These are phyloP conservation scores for Lonchura striata DNA, from an alignment of 2,113 vertebrate species.

Conservation along the genomic window DNA sequence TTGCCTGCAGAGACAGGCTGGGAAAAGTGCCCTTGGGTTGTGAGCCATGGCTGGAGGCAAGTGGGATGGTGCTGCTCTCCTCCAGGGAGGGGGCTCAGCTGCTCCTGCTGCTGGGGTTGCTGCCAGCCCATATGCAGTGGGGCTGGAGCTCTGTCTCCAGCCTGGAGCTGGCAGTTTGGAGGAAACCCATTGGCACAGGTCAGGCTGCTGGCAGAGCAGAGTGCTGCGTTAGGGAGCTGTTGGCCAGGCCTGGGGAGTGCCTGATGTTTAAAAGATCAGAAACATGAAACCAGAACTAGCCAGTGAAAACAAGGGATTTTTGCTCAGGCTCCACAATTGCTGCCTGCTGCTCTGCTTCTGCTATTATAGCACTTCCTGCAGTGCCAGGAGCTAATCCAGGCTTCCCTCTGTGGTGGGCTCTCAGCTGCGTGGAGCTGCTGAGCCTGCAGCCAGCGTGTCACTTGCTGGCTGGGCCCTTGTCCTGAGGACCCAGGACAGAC, in stretches of 20 bases:
- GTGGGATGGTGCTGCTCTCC: not conserved
- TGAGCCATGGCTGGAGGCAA: not conserved
- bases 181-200: slow-evolving; percentile 26
- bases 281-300: slow-evolving; percentile 69
- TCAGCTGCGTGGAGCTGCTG: slow-evolving; percentile 10
- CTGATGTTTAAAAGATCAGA: slow-evolving; percentile 70
- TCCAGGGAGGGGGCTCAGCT: not conserved
- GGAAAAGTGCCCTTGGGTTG: not conserved
- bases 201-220: slow-evolving; percentile 31
- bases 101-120: not conserved
- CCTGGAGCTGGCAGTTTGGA: slow-evolving; percentile 25
- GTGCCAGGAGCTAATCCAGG: slow-evolving; percentile 60
- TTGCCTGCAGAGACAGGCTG: not conserved
- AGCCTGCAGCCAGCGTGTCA: not conserved
- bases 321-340: slow-evolving; percentile 61
- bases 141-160: not conserved
- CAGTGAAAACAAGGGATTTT: slow-evolving; percentile 67
- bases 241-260: slow-evolving; percentile 12
- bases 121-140: not conserved
- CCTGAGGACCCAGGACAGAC: not conserved
- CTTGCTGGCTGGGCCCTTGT: not conserved
- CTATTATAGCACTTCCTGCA: slow-evolving; percentile 54
- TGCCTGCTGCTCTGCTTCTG: slow-evolving; percentile 68
- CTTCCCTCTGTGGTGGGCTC: slow-evolving; percentile 46
- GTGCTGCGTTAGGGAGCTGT: not conserved